Evolutionary conservation across 1,140 invertebrate genomes (phyloP).

Genomic region (Drosophila sp.): DNA sequence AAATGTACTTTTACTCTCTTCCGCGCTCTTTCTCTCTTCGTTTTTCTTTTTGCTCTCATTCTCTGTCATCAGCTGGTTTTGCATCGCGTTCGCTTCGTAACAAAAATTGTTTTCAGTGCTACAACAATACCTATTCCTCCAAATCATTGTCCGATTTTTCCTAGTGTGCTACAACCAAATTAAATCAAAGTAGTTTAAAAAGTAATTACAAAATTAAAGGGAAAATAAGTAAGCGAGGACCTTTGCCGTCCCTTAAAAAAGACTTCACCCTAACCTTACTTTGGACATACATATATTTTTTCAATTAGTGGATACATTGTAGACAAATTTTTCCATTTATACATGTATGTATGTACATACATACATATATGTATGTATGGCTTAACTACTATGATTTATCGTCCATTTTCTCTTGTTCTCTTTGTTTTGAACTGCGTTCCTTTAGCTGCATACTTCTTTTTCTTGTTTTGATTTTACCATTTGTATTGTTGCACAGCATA

Average conservation of each 20-base stretch:
- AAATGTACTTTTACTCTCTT: neutral
- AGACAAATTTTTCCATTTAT: neutral
- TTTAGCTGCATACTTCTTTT: neutral
- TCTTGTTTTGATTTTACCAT: neutral
- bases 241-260: slow-evolving; percentile 20
- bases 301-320: neutral
- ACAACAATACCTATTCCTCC: slow-evolving; percentile 16
- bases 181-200: slow-evolving; percentile 35
- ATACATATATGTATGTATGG: neutral
- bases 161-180: neutral
- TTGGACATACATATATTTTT: slow-evolving; percentile 20
- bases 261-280: slow-evolving; percentile 54
- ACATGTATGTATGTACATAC: neutral
- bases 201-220: slow-evolving; percentile 19
- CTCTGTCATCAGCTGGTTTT: slow-evolving; percentile 69
- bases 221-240: neutral
- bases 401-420: slow-evolving; percentile 27
- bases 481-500: neutral
- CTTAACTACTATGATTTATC: neutral
- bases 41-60: slow-evolving; percentile 33
- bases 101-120: slow-evolving; percentile 50
- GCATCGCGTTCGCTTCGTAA: slow-evolving; percentile 56
- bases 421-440: slow-evolving; percentile 1
- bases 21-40: slow-evolving; percentile 26
- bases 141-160: slow-evolving; percentile 59